Conservation (phyloP, 2,797 vertebrate species). For the Pipistrellus kuhlii region DNA sequence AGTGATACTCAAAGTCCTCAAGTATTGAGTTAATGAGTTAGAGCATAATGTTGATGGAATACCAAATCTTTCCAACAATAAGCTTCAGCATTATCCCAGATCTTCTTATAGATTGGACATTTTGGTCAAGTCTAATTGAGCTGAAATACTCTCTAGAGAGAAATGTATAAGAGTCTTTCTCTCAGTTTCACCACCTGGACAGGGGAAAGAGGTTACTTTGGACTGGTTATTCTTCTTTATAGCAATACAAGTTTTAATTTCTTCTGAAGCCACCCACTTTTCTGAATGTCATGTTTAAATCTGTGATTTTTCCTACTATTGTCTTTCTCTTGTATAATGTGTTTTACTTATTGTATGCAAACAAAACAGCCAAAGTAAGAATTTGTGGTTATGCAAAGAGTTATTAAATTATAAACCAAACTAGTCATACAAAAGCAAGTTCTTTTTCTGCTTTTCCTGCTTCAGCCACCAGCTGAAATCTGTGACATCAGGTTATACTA, state of each 20-base stretch:
- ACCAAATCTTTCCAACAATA: neutral
- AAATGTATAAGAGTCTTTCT: neutral
- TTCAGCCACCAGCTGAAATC: neutral
- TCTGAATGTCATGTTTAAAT: neutral
- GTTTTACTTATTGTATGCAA: constrained; percentile 22
- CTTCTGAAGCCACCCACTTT: neutral
- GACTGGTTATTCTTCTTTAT: neutral
- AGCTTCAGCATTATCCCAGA: neutral
- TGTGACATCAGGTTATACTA: neutral
- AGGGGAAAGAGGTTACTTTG: neutral
- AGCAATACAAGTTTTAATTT: neutral
- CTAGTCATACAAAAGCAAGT: neutral
- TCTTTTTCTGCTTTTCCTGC: neutral
- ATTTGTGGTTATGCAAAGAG: neutral
- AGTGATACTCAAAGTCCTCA: neutral
- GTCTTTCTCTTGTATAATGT: neutral
- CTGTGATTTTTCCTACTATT: neutral
- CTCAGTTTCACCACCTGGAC: neutral
- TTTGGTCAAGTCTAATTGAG: neutral
- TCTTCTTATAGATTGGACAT: neutral
- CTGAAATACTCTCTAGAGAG: neutral
- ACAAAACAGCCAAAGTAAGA: neutral
- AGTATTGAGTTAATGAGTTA: neutral
- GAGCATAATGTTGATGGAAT: neutral
- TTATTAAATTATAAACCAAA: constrained; percentile 54